Evolutionary conservation across 2,797 vertebrate genomes (phyloP).

Genomic region (Anniella stebbinsi): DNA sequence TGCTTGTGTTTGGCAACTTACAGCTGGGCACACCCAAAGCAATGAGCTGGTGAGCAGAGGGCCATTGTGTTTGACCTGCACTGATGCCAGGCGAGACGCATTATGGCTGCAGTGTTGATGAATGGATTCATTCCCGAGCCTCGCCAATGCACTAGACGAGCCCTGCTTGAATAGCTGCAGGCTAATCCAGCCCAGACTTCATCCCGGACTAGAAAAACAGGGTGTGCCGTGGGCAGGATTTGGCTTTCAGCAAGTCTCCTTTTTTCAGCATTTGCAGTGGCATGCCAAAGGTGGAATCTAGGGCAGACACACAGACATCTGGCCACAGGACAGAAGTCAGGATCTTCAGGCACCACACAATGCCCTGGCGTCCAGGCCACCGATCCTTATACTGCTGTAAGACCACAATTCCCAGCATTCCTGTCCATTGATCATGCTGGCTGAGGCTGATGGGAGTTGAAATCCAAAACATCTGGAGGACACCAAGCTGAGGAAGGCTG

Average conservation of each 20-base stretch:
- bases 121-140: not conserved
- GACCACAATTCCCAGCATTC: not conserved
- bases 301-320: not conserved
- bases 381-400: no score
- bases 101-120: not conserved
- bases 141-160: not conserved
- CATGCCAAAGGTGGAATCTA: not conserved
- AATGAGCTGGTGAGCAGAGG: slow-evolving; percentile 10
- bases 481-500: not conserved
- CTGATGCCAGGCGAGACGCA: not conserved
- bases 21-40: slow-evolving; percentile 10
- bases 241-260: not conserved
- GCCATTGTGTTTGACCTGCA: slow-evolving; percentile 13
- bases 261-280: not conserved
- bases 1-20: slow-evolving; percentile 26
- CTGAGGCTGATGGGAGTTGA: no score
- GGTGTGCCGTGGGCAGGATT: not conserved
- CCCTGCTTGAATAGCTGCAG: not conserved
- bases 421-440: no score
- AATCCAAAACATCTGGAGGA: no score
- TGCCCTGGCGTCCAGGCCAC: not conserved
- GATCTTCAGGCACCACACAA: not conserved
- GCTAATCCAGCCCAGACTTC: not conserved
- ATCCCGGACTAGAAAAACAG: not conserved
- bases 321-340: not conserved